phyloP scores from a whole-genome alignment of 2,113 vertebrate genomes.

The Numida meleagris region DNA sequence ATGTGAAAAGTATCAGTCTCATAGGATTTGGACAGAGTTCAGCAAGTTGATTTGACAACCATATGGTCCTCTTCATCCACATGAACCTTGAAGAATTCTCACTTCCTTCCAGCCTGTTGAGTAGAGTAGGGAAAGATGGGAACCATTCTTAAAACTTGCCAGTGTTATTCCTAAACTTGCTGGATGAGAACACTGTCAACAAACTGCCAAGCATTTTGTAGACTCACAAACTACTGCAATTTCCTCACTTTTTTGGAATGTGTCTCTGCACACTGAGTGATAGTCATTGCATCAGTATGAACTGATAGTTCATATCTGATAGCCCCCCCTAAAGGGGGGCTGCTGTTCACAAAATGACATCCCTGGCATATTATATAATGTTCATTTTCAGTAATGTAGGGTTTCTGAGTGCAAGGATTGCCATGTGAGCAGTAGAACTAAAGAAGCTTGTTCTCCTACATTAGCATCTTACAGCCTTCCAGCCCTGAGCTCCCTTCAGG shows the following conservation, averaged over 20 bases:
- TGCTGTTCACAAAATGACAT: background rate
- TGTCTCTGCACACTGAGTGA: background rate
- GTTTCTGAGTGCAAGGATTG: background rate
- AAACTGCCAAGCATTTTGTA: background rate
- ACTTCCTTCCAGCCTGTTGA: constrained; percentile 40
- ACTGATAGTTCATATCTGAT: no score
- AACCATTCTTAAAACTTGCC: constrained; percentile 6
- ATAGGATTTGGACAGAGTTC: constrained; percentile 3
- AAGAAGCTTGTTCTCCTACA: background rate
- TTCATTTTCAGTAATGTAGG: background rate
- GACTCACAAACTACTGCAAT: background rate
- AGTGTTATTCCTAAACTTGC: background rate
- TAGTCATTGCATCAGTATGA: background rate
- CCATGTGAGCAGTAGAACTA: background rate
- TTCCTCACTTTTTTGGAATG: background rate
- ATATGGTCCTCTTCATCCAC: constrained; percentile 46
- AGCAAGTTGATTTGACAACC: constrained; percentile 44
- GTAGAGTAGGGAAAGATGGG: background rate
- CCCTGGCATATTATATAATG: accelerated
- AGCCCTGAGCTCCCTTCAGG: background rate
- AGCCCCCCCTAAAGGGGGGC: no score
- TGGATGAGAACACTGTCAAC: background rate
- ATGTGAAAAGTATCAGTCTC: constrained; percentile 9
- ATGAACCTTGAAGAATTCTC: constrained; percentile 45
- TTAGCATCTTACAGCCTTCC: background rate